Evolutionary conservation across 2,888 invertebrate genomes (phyloP).

Genomic region (Amphipyra tragopoginis): DNA sequence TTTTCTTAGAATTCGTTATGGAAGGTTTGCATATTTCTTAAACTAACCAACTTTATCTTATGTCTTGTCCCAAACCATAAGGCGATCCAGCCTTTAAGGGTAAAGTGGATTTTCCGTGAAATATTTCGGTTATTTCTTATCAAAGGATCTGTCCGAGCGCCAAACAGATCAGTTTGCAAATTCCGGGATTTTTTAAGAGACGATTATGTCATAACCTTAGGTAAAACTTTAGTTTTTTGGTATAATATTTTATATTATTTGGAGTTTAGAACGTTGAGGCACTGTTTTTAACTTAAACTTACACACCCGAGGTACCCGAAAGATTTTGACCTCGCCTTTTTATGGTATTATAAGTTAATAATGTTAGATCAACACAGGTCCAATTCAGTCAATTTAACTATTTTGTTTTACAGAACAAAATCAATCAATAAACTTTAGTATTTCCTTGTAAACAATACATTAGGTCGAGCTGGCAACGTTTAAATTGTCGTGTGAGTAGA

Average conservation of each 20-base stretch:
- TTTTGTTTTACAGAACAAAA: no score
- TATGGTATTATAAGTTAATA: no score
- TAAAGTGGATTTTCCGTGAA: conserved; percentile 11
- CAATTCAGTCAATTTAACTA: no score
- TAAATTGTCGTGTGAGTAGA: no score
- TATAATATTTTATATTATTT: not conserved
- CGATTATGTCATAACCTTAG: conserved; percentile 5
- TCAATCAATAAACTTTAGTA: no score
- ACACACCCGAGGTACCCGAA: no score
- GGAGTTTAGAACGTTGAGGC: not conserved
- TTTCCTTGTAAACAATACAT: no score
- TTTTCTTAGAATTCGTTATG: not conserved
- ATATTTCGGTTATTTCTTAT: conserved; percentile 35
- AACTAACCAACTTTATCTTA: not conserved
- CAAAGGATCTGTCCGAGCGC: conserved; percentile 16
- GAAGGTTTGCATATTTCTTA: not conserved
- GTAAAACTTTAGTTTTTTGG: not conserved
- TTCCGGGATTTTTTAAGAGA: conserved; percentile 7
- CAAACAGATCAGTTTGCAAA: conserved; percentile 14
- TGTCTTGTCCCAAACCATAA: conserved; percentile 5
- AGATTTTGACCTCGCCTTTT: no score
- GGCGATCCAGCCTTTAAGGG: conserved; percentile 1
- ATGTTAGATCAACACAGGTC: no score
- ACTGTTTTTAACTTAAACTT: no score
- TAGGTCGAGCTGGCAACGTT: no score